Base-by-base conservation (phyloP, 2,888 invertebrate species). In the Adelphocoris suturalis region DNA sequence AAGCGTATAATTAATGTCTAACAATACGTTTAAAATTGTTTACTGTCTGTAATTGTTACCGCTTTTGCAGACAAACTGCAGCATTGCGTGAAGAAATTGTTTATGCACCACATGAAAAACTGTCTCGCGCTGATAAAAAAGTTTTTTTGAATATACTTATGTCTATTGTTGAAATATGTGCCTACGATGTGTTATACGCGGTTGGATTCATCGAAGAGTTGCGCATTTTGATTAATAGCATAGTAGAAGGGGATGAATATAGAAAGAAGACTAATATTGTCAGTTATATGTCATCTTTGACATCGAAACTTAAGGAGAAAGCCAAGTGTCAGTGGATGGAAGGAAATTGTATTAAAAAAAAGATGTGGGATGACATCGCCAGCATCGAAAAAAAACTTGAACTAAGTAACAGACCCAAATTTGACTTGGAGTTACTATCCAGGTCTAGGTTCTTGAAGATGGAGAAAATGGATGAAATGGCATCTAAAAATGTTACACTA, bases 401-500 rank as follows among this genome's bases (percentile, higher is more conserved):
- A n/a, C 57, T 55, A 0, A 23, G 7, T 23, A 75, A 37, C 19
- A 48, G 47, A 28, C 78, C 88, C 1, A 76, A 78, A 55, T 88
- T 88, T 28, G 76, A 76, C 11, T 13, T 78, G 0, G 48, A 46
- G 0, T 27, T 88, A 28, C 27, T 88, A 78, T 23, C 57, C 12
- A 88, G 78, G 88, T 88, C 88, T 0, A 19, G 4, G 9, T 88
- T 78, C 23, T 78, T 88, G 55, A 88, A 55, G 55, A 78, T 27
- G 80, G 88, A 88, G 55, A 88, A 80, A 52, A 52, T 88, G 27
- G 27, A 68, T 1, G 82, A 82, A 12, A 2, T 57, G 16, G 57
- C 57, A 7, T 13, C 37, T 37, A 37, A 37, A 37, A 7, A 2
- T 2, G 3, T 37, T 37, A 37, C 37, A 37, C 3, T 7, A 37